Conservation (phyloP, 2,888 invertebrate species). For the Mimumesa dahlbomi region DNA sequence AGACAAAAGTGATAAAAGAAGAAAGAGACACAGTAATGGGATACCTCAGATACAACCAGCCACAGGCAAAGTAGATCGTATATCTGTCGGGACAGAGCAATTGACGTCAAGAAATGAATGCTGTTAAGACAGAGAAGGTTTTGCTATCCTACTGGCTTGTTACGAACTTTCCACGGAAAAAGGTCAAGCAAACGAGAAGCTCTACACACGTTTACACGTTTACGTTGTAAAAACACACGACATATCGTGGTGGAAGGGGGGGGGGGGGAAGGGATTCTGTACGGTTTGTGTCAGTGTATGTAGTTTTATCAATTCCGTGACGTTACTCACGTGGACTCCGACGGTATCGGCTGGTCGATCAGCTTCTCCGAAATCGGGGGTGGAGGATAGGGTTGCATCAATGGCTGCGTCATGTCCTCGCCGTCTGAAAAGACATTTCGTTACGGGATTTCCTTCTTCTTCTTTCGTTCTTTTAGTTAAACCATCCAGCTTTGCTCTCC, state of each 20-base stretch:
- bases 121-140: slow-evolving; percentile 37
- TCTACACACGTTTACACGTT: slow-evolving; percentile 59
- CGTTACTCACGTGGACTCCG: slow-evolving; percentile 89
- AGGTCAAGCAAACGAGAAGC: slow-evolving; percentile 62
- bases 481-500: too few relatives aligned
- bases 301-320: slow-evolving; percentile 16
- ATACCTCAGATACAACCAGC: slow-evolving; percentile 92
- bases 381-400: slow-evolving; percentile 86
- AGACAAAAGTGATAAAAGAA: slow-evolving; percentile 55
- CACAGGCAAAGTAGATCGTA: slow-evolving; percentile 89
- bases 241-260: background rate
- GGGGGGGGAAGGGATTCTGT: too few relatives aligned
- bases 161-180: too few relatives aligned
- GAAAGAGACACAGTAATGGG: slow-evolving; percentile 58
- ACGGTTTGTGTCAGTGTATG: slow-evolving; percentile 10
- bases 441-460: too few relatives aligned
- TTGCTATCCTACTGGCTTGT: too few relatives aligned
- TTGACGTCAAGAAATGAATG: slow-evolving; percentile 56
- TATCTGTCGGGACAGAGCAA: slow-evolving; percentile 67
- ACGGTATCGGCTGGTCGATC: slow-evolving; percentile 87
- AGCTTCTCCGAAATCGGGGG: slow-evolving; percentile 86
- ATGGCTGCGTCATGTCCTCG: slow-evolving; percentile 72
- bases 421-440: slow-evolving; percentile 70
- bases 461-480: too few relatives aligned
- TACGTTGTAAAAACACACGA: slow-evolving; percentile 13